phyloP scores from a whole-genome alignment of 2,888 invertebrate genomes.

The Mythimna impura region DNA sequence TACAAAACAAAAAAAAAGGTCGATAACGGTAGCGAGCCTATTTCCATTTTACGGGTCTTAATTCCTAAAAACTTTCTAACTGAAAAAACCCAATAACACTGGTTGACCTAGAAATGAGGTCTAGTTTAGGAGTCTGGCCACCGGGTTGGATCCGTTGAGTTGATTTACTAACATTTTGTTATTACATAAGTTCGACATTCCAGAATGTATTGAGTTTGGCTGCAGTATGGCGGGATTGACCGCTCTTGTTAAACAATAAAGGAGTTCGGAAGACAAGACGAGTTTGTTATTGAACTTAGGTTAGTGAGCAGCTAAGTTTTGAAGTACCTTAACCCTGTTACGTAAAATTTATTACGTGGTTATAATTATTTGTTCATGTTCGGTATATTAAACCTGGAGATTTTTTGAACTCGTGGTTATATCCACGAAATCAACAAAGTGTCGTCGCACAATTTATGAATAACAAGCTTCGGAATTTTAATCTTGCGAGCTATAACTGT shows the following conservation, averaged over 20 bases:
- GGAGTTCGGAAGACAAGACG: conserved; percentile 47
- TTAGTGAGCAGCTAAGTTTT: conserved; percentile 25
- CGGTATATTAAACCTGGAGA: background rate
- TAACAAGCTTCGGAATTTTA: no score
- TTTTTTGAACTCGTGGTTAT: background rate
- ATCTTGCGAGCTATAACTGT: no score
- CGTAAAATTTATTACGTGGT: conserved; percentile 28
- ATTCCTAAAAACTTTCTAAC: conserved; percentile 39
- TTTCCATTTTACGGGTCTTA: conserved; percentile 41
- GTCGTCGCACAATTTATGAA: no score
- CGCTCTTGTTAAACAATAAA: conserved; percentile 48
- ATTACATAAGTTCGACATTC: conserved; percentile 56
- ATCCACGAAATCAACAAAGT: no score
- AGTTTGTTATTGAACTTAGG: conserved; percentile 52
- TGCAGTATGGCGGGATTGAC: conserved; percentile 39
- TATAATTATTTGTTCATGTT: conserved; percentile 32
- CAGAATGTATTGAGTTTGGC: conserved; percentile 46
- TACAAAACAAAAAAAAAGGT: background rate
- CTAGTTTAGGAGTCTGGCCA: conserved; percentile 19
- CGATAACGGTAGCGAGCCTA: conserved; percentile 21
- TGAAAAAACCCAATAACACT: conserved; percentile 43
- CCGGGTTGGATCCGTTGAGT: conserved; percentile 20
- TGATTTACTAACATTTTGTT: conserved; percentile 61
- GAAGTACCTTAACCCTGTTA: conserved; percentile 28
- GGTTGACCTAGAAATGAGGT: conserved; percentile 36